A percentile compares a stretch with the other conserved stretches of the same genome.
Evolutionary conservation across 2,888 invertebrate genomes (phyloP).

Genomic region (Teinopalpus imperialis): DNA sequence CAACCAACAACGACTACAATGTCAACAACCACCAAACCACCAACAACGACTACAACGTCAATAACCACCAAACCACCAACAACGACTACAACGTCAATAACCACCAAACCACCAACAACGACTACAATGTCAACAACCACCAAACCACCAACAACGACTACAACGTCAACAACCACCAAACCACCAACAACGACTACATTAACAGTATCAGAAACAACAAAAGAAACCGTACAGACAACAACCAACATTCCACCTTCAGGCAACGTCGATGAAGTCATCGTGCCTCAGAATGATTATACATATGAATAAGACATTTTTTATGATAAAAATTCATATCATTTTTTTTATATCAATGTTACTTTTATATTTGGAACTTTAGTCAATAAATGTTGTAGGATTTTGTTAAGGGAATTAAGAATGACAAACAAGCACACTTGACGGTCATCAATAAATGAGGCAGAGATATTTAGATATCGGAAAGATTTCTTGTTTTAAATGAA

Average conservation of each 20-base stretch:
- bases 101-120: conserved; percentile 6
- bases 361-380: too few relatives aligned
- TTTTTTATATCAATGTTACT: too few relatives aligned
- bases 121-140: too few relatives aligned
- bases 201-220: neutral
- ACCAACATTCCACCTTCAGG: conserved; percentile 1
- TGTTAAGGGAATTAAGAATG: too few relatives aligned
- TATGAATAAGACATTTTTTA: too few relatives aligned
- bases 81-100: conserved; percentile 8
- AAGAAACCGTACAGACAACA: neutral
- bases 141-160: conserved; percentile 6
- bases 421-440: too few relatives aligned
- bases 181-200: neutral
- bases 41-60: neutral
- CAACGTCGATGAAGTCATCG: conserved; percentile 11
- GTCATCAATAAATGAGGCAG: too few relatives aligned
- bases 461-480: too few relatives aligned
- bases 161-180: conserved; percentile 1
- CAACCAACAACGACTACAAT: neutral
- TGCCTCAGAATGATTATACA: conserved; percentile 5
- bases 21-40: neutral
- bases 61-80: neutral
- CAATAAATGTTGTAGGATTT: too few relatives aligned
- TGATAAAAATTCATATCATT: too few relatives aligned
- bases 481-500: too few relatives aligned